phyloP scores from a whole-genome alignment of 2,797 vertebrate genomes.

The Carduelis carduelis region DNA sequence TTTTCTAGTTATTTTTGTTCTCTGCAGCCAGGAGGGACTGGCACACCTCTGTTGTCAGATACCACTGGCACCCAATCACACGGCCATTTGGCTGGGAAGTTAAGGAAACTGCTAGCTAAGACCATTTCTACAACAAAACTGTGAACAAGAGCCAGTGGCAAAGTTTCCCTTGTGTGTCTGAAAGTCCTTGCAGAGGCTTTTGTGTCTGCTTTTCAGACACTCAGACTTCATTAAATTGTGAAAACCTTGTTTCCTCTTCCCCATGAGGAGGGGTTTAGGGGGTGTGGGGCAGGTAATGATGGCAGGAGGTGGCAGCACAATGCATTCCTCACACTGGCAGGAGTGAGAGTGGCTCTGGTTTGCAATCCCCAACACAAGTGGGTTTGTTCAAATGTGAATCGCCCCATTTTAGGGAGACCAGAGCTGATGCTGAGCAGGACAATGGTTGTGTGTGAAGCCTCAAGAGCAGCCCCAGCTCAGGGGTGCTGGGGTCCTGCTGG shows the following conservation, averaged over 20 bases:
- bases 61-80: neutral
- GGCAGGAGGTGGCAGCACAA: accelerated
- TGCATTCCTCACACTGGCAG: accelerated
- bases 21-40: conserved; percentile 25
- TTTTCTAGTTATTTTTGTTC: conserved; percentile 12
- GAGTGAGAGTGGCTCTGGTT: accelerated
- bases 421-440: neutral
- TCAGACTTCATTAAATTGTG: neutral
- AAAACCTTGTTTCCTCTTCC: neutral
- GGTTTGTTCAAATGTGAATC: neutral
- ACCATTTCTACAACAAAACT: neutral
- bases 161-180: neutral
- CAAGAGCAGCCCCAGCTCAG: neutral
- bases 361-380: neutral
- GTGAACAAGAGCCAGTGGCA: neutral
- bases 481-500: accelerated
- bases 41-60: conserved; percentile 18
- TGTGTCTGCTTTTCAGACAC: neutral
- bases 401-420: neutral
- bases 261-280: neutral
- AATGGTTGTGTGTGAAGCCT: accelerated
- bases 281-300: neutral
- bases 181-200: neutral
- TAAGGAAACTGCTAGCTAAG: neutral
- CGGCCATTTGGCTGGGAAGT: neutral